phyloP scores from a whole-genome alignment of 1,140 invertebrate genomes.

The Magallana gigas region DNA sequence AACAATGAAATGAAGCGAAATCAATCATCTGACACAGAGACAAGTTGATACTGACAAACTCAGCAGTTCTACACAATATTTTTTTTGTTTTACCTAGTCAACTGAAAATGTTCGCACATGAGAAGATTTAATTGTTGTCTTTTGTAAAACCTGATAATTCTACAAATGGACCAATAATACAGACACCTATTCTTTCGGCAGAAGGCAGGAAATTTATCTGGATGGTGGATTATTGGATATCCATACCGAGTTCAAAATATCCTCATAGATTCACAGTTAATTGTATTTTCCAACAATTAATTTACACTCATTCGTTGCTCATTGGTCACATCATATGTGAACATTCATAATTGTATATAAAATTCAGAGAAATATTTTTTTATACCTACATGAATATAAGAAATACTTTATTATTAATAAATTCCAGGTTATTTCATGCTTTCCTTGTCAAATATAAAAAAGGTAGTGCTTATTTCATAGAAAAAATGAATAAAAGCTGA shows the following conservation, averaged over 20 bases:
- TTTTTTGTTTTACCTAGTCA: slow-evolving; percentile 38
- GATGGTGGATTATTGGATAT: slow-evolving; percentile 42
- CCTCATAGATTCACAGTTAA: slow-evolving; percentile 16
- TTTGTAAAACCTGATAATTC: not conserved
- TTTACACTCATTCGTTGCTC: slow-evolving; percentile 9
- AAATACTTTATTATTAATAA: too few species aligned
- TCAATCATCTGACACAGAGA: slow-evolving; percentile 56
- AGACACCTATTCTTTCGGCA: slow-evolving; percentile 11
- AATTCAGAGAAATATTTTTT: too few species aligned
- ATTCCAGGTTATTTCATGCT: too few species aligned
- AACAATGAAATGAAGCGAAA: slow-evolving; percentile 69
- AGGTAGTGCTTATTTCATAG: too few species aligned
- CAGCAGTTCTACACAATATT: slow-evolving; percentile 26
- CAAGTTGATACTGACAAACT: slow-evolving; percentile 20
- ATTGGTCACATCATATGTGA: too few species aligned
- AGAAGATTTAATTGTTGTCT: slow-evolving; percentile 39
- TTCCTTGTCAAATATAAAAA: too few species aligned
- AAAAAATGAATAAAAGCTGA: too few species aligned
- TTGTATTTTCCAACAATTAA: not conserved
- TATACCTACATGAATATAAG: too few species aligned
- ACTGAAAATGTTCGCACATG: slow-evolving; percentile 38
- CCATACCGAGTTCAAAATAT: slow-evolving; percentile 25
- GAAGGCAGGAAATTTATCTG: slow-evolving; percentile 26
- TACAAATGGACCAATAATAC: not conserved
- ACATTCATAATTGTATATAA: too few species aligned